phyloP scores from a whole-genome alignment of 2,113 vertebrate species.

The Cisticola juncidis region DNA sequence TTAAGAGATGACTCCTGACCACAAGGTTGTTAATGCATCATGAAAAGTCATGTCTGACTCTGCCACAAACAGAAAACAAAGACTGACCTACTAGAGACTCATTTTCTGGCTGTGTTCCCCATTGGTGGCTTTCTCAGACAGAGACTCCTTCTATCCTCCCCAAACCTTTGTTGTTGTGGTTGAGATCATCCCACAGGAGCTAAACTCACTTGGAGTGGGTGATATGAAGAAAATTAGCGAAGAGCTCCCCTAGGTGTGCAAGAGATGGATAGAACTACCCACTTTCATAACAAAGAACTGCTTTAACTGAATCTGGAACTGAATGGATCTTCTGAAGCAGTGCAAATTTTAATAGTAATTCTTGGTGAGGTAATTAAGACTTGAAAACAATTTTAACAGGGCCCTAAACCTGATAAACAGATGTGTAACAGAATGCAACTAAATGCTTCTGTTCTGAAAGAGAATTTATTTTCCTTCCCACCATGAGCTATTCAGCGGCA shows the following conservation, averaged over 20 bases:
- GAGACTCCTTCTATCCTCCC: not conserved
- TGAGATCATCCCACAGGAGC: not conserved
- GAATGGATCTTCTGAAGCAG: not conserved
- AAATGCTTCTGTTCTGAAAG: not conserved
- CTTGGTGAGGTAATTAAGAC: not conserved
- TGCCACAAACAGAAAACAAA: not conserved
- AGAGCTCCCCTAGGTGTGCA: not conserved
- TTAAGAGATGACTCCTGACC: not conserved
- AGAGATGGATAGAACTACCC: not conserved
- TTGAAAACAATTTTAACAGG: not conserved
- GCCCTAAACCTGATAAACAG: not conserved
- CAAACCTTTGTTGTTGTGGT: not conserved
- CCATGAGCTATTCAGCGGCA: not conserved
- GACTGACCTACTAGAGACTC: not conserved
- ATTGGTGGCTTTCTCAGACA: not conserved
- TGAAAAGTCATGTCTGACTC: not conserved
- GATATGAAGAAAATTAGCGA: not conserved
- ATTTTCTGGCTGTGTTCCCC: not conserved
- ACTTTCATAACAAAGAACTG: not conserved
- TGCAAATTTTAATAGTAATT: not conserved
- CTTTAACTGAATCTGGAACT: not conserved
- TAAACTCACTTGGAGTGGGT: not conserved
- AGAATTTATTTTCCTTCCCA: not conserved
- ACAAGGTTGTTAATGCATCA: not conserved
- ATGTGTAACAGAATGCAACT: not conserved